Percentiles rank a stretch among this genome's conserved stretches.
phyloP scores from a whole-genome alignment of 2,888 invertebrate genomes.

The Malacosoma neustria region DNA sequence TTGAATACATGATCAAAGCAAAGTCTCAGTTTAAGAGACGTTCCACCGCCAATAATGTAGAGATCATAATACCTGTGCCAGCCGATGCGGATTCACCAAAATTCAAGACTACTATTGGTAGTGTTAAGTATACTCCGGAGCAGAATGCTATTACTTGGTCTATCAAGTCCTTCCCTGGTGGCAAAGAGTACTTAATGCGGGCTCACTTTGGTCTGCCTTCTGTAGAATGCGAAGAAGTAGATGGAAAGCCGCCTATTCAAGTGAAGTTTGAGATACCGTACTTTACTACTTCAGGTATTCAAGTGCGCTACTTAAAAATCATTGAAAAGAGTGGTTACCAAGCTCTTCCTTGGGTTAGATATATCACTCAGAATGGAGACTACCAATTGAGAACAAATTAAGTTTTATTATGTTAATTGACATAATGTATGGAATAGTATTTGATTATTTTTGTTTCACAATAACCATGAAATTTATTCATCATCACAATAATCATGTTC shows the following conservation, averaged over 20 bases:
- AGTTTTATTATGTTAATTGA: conserved; percentile 12
- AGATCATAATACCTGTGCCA: conserved; percentile 96
- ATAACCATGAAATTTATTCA: too few relatives aligned
- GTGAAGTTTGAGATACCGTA: conserved; percentile 99
- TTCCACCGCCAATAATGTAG: conserved; percentile 98
- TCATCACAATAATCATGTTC: too few relatives aligned
- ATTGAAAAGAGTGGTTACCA: conserved; percentile 99
- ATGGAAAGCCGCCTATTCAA: conserved; percentile 98
- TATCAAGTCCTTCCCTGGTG: conserved; percentile 97
- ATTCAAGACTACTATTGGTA: conserved; percentile 97
- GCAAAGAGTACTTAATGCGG: conserved; percentile 98
- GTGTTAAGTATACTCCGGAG: conserved; percentile 97
- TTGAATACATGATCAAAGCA: conserved; percentile 99
- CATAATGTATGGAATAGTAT: neutral
- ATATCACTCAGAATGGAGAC: conserved; percentile 99
- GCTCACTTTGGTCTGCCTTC: conserved; percentile 98
- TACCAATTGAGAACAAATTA: conserved; percentile 96
- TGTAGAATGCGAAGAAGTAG: conserved; percentile 93
- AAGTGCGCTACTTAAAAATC: conserved; percentile 96
- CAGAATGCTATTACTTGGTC: conserved; percentile 98
- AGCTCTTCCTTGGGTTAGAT: conserved; percentile 99
- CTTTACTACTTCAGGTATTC: conserved; percentile 98
- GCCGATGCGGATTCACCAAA: conserved; percentile 98
- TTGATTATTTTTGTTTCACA: too few relatives aligned
- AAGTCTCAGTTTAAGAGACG: conserved; percentile 98